A percentile compares a stretch with the other conserved stretches of the same genome.
phyloP scores from a whole-genome alignment of 2,888 invertebrate species.

The Caenorhabditis drosophilae region DNA sequence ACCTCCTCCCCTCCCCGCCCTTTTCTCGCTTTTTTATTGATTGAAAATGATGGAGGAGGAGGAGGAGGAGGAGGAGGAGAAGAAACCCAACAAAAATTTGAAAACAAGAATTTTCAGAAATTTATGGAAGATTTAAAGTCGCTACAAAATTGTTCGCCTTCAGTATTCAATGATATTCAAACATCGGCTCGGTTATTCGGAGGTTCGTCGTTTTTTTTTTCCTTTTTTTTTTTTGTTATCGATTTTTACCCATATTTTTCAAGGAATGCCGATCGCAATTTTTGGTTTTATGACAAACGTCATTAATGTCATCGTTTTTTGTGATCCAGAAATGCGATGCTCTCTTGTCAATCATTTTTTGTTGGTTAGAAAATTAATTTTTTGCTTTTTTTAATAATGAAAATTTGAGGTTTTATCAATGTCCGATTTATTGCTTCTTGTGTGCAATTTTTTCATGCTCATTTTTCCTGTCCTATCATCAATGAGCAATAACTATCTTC shows the following conservation, averaged over 20 bases:
- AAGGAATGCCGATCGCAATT: constrained; percentile 56
- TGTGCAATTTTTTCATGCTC: constrained; percentile 68
- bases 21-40: no score
- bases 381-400: no score
- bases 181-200: constrained; percentile 40
- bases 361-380: constrained; percentile 39
- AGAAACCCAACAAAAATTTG: not conserved
- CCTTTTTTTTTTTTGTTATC: not conserved
- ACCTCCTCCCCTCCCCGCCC: no score
- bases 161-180: constrained; percentile 72
- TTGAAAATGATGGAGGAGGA: no score
- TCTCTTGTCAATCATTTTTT: constrained; percentile 65
- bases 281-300: constrained; percentile 65
- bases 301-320: constrained; percentile 64
- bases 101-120: not conserved
- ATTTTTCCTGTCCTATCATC: constrained; percentile 65
- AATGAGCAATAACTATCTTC: constrained; percentile 52
- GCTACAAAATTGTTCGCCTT: not conserved
- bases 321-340: constrained; percentile 65
- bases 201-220: constrained; percentile 5
- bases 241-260: not conserved
- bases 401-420: constrained; percentile 57
- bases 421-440: constrained; percentile 61
- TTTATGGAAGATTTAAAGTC: not conserved
- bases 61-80: no score